Conservation (phyloP, 2,888 invertebrate species). For the Cheilosia impressa region DNA sequence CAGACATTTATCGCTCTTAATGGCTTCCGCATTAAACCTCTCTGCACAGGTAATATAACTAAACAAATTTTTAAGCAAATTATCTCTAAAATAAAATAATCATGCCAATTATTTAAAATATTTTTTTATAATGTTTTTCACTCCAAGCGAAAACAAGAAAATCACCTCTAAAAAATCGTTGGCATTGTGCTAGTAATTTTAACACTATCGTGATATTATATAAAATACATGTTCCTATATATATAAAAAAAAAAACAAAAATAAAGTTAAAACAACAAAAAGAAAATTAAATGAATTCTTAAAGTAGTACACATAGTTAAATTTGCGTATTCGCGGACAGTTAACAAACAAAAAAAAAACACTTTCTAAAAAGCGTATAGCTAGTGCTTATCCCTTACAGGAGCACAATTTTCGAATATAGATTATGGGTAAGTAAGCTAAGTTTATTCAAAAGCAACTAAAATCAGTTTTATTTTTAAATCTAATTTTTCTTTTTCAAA, state of each 20-base stretch:
- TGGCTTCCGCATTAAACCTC: neutral
- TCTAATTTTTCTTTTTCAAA: constrained; percentile 33
- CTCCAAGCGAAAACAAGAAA: constrained; percentile 42
- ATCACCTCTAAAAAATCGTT: constrained; percentile 51
- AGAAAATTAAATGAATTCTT: neutral
- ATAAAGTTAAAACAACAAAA: neutral
- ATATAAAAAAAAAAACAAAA: neutral
- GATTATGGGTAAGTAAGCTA: constrained; percentile 18
- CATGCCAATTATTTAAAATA: constrained; percentile 30
- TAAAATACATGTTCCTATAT: too few species aligned
- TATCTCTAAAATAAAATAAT: constrained; percentile 4
- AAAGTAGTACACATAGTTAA: constrained; percentile 11
- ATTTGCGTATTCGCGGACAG: constrained; percentile 27
- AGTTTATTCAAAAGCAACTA: constrained; percentile 32
- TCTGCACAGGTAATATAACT: too few species aligned
- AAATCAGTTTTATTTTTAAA: constrained; percentile 1
- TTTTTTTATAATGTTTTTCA: constrained; percentile 11
- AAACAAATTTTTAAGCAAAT: neutral
- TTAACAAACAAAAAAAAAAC: constrained; percentile 27
- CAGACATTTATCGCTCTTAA: neutral
- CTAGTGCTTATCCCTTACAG: constrained; percentile 1
- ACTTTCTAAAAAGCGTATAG: constrained; percentile 42
- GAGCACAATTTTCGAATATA: constrained; percentile 1
- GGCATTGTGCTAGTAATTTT: constrained; percentile 41
- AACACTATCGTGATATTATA: constrained; percentile 25